phyloP scores from a whole-genome alignment of 1,140 invertebrate species.

The Dolichoris vasculosae region DNA sequence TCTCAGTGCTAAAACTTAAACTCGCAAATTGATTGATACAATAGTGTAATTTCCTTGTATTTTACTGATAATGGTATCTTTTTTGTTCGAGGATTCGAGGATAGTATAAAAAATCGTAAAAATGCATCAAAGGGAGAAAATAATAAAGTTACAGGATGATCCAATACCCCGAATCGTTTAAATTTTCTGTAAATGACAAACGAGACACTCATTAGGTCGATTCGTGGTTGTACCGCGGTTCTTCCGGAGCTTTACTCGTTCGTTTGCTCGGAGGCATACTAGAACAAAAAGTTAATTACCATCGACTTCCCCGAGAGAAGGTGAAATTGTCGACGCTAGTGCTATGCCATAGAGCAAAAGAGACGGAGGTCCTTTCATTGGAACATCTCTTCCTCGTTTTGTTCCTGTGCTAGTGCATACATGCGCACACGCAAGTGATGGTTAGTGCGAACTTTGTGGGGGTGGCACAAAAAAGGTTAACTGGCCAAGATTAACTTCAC shows the following conservation, averaged over 20 bases:
- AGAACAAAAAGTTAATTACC: slow-evolving; percentile 69
- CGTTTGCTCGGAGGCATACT: slow-evolving; percentile 5
- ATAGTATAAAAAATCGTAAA: too few species aligned
- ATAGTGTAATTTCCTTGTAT: too few species aligned
- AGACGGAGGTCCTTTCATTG: not conserved
- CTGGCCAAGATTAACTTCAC: slow-evolving; percentile 54
- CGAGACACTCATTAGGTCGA: slow-evolving; percentile 63
- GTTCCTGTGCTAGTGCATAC: not conserved
- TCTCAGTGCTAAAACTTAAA: too few species aligned
- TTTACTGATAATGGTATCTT: too few species aligned
- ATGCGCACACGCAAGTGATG: not conserved
- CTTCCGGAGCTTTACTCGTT: slow-evolving; percentile 45
- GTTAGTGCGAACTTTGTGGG: slow-evolving; percentile 34
- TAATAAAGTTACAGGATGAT: slow-evolving; percentile 10
- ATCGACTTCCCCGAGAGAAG: slow-evolving; percentile 48
- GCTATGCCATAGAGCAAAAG: not conserved
- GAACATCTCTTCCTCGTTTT: slow-evolving; percentile 32
- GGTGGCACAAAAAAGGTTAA: slow-evolving; percentile 53
- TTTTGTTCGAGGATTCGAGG: too few species aligned
- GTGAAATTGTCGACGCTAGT: slow-evolving; percentile 54
- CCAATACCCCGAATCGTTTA: not conserved
- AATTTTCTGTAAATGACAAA: slow-evolving; percentile 64
- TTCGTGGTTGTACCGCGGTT: slow-evolving; percentile 63
- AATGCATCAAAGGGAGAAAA: too few species aligned
- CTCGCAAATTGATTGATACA: too few species aligned